Percentiles rank a stretch among this genome's conserved stretches.
Evolutionary conservation across 2,113 vertebrate genomes (phyloP).

Genomic region (Urocitellus parryii): DNA sequence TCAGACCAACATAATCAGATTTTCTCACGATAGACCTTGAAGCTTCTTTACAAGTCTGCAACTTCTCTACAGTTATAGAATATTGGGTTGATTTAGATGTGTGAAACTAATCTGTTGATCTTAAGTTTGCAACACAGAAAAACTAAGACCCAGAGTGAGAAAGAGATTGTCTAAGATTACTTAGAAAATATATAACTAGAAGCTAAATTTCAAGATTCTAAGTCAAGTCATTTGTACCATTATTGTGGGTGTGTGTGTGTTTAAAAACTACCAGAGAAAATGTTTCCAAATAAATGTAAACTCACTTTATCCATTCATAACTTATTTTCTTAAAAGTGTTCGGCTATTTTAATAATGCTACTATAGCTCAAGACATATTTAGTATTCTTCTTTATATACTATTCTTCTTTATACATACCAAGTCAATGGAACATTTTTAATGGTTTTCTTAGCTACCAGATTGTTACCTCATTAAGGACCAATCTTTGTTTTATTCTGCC

Average conservation of each 20-base stretch:
- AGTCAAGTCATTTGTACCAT: not conserved
- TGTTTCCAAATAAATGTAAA: constrained; percentile 1
- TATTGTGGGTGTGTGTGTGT: too few species aligned
- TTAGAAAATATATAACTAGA: not conserved
- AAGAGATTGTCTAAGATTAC: not conserved
- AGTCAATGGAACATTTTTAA: not conserved
- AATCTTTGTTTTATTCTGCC: not conserved
- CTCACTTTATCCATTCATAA: not conserved
- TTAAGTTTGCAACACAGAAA: not conserved
- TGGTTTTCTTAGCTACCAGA: not conserved
- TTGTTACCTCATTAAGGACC: not conserved
- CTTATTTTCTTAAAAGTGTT: not conserved
- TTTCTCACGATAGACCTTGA: constrained; percentile 22
- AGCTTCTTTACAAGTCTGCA: not conserved
- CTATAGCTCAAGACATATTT: not conserved
- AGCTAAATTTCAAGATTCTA: not conserved
- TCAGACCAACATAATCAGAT: not conserved
- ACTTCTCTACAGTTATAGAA: not conserved
- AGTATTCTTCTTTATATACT: not conserved
- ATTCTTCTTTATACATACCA: not conserved
- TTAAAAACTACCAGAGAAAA: not conserved
- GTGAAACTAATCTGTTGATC: not conserved
- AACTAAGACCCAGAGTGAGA: not conserved
- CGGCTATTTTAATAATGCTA: not conserved
- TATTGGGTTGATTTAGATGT: not conserved